These are phyloP conservation scores for Zophobas morio DNA, from an alignment of 1,140 invertebrate genomes.

Conservation along the genomic window DNA sequence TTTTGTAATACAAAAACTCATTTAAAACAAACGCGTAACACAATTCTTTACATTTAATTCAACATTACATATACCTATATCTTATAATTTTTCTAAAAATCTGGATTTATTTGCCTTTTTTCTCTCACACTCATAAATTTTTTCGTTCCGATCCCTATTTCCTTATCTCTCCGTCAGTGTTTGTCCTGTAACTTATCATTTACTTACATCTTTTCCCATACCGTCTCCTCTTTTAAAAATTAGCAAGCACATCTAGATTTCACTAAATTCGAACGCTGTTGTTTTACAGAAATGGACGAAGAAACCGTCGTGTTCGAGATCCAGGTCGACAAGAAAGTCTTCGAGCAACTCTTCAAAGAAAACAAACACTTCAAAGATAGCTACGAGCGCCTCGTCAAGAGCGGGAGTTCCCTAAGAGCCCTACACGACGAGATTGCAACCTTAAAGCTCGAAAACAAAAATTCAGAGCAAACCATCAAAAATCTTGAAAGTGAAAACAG, in stretches of 20 bases:
- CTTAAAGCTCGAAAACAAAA: constrained; percentile 2
- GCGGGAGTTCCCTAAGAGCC: not conserved
- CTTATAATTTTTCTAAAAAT: too few species aligned
- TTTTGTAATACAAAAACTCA: too few species aligned
- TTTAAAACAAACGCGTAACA: too few species aligned
- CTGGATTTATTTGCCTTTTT: too few species aligned
- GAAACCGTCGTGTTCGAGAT: constrained; percentile 42
- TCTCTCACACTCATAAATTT: too few species aligned
- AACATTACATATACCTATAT: too few species aligned
- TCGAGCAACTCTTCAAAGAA: constrained; percentile 28
- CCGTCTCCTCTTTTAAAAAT: too few species aligned
- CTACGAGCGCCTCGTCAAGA: constrained; percentile 26
- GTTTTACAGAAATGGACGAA: constrained; percentile 27
- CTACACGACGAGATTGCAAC: constrained; percentile 10
- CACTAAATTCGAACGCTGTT: not conserved
- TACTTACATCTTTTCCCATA: too few species aligned
- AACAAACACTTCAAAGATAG: constrained; percentile 34
- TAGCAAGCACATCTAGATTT: not conserved
- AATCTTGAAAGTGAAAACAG: constrained; percentile 1
- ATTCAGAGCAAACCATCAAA: constrained; percentile 5
- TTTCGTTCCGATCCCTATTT: too few species aligned
- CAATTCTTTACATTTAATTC: too few species aligned
- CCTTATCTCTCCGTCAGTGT: too few species aligned
- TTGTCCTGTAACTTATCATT: too few species aligned
- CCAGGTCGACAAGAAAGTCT: constrained; percentile 39